phyloP scores from a whole-genome alignment of 2,888 invertebrate species.

The Synanthedon vespiformis region DNA sequence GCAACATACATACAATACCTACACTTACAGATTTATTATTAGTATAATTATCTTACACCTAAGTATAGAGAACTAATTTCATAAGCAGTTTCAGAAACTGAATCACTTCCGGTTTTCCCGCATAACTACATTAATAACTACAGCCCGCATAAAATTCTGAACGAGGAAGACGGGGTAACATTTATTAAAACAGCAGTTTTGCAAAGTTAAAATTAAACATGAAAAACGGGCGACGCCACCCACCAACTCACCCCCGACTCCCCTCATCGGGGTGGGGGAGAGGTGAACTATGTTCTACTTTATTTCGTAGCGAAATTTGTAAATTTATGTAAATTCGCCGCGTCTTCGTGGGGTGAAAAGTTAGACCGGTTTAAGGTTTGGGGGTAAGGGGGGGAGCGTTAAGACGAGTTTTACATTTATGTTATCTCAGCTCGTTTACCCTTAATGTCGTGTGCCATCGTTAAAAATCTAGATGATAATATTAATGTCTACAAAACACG shows the following conservation, averaged over 20 bases:
- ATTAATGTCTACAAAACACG: no score
- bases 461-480: neutral
- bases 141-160: slow-evolving; percentile 26
- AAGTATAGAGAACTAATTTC: no score
- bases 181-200: slow-evolving; percentile 67
- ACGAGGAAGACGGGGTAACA: slow-evolving; percentile 50
- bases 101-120: neutral
- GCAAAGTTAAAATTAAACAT: slow-evolving; percentile 71
- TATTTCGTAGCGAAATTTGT: slow-evolving; percentile 65
- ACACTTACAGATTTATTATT: no score
- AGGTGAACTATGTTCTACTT: slow-evolving; percentile 49
- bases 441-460: neutral
- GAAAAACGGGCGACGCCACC: slow-evolving; percentile 49
- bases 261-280: slow-evolving; percentile 6
- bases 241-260: slow-evolving; percentile 9
- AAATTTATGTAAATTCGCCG: slow-evolving; percentile 69
- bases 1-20: no score
- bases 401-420: slow-evolving; percentile 11
- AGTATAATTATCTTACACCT: no score
- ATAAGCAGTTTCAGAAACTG: neutral
- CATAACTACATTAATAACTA: neutral
- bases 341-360: slow-evolving; percentile 57
- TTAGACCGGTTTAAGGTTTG: slow-evolving; percentile 17
- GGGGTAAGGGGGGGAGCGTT: slow-evolving; percentile 10
- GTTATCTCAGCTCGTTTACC: neutral